Conservation (phyloP, 2,113 vertebrate genomes). For the Anseranas semipalmata region DNA sequence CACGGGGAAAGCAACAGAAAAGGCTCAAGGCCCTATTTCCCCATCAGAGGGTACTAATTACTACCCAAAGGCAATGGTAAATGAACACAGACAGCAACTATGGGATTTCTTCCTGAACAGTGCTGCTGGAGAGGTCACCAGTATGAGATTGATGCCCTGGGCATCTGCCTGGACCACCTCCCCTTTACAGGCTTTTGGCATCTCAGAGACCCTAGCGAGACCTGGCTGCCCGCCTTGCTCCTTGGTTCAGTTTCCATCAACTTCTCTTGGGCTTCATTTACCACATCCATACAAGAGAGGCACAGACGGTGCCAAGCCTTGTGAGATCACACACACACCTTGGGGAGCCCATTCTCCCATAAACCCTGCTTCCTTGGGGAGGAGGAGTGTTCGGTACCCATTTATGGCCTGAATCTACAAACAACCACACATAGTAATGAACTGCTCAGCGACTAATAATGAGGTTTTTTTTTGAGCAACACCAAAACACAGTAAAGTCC, state of each 20-base stretch:
- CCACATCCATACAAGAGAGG: neutral
- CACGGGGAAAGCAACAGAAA: neutral
- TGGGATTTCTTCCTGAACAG: neutral
- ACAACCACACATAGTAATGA: neutral
- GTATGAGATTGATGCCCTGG: rapidly evolving
- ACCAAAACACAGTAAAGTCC: neutral
- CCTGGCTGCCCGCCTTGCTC: neutral
- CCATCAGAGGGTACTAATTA: neutral
- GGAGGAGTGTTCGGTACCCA: rapidly evolving
- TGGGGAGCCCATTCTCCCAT: rapidly evolving
- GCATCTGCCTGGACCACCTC: neutral
- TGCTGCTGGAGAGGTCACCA: neutral
- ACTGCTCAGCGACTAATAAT: rapidly evolving
- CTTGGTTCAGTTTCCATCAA: neutral
- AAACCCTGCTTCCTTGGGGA: neutral
- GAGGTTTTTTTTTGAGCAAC: neutral
- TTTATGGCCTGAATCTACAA: neutral
- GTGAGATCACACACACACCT: neutral
- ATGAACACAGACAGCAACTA: neutral
- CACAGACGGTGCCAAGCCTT: neutral
- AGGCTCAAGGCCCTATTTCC: neutral
- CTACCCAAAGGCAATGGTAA: neutral
- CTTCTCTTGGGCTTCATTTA: neutral
- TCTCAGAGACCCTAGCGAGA: too few relatives aligned
- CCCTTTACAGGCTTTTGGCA: neutral